Evolutionary conservation across 2,888 invertebrate genomes (phyloP).

Genomic region (Lacanobia wlatinum): DNA sequence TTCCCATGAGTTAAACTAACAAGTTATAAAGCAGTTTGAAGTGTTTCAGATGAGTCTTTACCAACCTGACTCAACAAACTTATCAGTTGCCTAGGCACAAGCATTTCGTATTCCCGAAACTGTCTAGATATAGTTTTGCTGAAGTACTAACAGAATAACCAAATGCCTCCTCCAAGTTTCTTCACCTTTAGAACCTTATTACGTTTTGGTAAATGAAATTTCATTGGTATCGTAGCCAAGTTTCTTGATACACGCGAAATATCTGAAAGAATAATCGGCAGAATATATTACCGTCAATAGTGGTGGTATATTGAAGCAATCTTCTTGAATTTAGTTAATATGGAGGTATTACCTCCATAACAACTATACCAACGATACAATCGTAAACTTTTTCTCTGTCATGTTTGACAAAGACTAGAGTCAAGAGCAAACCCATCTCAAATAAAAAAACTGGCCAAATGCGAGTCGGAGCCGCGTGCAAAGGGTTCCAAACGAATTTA

Average conservation of each 20-base stretch:
- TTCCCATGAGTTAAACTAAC: background rate
- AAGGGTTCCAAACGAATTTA: too few species aligned
- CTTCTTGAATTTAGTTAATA: background rate
- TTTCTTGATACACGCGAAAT: slow-evolving; percentile 6
- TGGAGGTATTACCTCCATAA: too few species aligned
- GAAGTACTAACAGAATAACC: background rate
- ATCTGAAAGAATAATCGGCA: slow-evolving; percentile 1
- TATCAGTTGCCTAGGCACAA: background rate
- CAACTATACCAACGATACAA: too few species aligned
- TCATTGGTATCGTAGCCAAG: slow-evolving; percentile 3
- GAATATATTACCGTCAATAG: slow-evolving; percentile 17
- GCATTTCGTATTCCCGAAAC: background rate
- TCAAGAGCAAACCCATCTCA: too few species aligned
- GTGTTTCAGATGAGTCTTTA: background rate
- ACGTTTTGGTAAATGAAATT: slow-evolving; percentile 16
- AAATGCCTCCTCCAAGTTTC: slow-evolving; percentile 5
- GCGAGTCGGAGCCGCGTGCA: too few species aligned
- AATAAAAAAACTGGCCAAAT: too few species aligned
- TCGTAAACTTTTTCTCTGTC: too few species aligned
- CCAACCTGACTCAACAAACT: background rate
- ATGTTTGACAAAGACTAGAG: too few species aligned
- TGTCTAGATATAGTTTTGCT: background rate
- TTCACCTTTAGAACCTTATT: background rate
- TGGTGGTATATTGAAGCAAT: slow-evolving; percentile 1
- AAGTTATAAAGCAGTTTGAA: background rate